phyloP scores from a whole-genome alignment of 2,888 invertebrate species.

The Diploptera punctata region DNA sequence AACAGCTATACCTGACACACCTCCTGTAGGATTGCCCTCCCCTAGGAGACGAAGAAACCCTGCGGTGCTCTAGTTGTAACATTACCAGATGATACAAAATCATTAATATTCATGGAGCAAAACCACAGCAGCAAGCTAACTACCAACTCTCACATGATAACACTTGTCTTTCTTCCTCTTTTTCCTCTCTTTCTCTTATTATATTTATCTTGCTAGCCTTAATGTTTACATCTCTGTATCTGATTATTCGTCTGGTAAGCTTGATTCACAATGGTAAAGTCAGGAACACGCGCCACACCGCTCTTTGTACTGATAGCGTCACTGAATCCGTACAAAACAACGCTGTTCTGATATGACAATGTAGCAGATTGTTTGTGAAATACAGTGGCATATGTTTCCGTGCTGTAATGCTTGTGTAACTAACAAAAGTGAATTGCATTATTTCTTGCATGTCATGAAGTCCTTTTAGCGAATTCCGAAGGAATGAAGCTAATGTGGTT shows the following conservation, averaged over 20 bases:
- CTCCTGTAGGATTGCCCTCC: neutral
- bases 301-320: no score
- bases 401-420: no score
- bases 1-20: neutral
- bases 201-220: slow-evolving; percentile 9
- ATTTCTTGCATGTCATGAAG: no score
- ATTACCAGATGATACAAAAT: neutral
- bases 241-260: neutral
- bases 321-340: no score
- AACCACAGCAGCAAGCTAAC: slow-evolving; percentile 2
- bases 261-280: no score
- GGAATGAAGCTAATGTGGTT: no score
- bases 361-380: no score
- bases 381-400: no score
- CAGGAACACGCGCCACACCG: no score
- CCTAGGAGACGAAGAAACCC: neutral
- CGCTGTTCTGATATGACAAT: no score
- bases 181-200: slow-evolving; percentile 18
- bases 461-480: no score
- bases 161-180: slow-evolving; percentile 23
- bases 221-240: slow-evolving; percentile 4
- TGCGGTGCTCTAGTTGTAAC: neutral
- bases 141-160: slow-evolving; percentile 2
- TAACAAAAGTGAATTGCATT: no score
- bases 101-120: slow-evolving; percentile 26